Base-by-base conservation (phyloP, 2,888 invertebrate genomes). In the Leucophenga montana region DNA sequence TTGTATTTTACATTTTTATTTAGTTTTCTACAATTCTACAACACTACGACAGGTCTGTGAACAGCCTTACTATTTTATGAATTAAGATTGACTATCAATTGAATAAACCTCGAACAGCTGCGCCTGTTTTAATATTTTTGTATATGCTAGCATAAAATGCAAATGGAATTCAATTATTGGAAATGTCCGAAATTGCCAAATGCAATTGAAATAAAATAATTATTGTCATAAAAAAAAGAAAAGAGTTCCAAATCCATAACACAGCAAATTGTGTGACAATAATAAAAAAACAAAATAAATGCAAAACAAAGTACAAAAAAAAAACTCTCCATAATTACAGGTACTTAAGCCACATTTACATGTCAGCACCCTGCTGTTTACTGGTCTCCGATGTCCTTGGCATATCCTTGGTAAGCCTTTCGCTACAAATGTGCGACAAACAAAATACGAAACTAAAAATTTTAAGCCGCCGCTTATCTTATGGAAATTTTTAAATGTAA, bases 401-500 rank as follows among this genome's bases (percentile, higher is more conserved):
- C 16, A 61, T 61, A 70, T 71, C 78, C 77, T 72, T 80, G 8
- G 1, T 39, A 39, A 39, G 39, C 39, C 39, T 48, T 18, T 44
- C 14, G 9, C 5, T 3, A 9, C n/a, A 14, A 46, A 22, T 66
- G 46, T 54, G 33, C 39, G 67, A 69, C 75, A 71, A 75, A 73
- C 71, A 76, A 81, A 44, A 81, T 74, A 71, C 69, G 64, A 66
- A 66, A 77, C 72, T 77, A 74, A 83, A 78, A 76, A 5, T 39
- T 71, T 73, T 78, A 75, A 74, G 77, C 77, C 66, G 59, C 68
- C 74, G 84, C 78, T 84, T 77, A 84, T 81, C 85, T 78, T 73
- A 78, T 75, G 79, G 76, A 84, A 84, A 83, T 79, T 77, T 71
- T 8, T 1, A 50, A 50, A 31, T 57, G 62, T 31, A 73, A 77